A percentile compares a stretch with the other conserved stretches of the same genome.
Conservation (phyloP, 2,888 invertebrate species). For the Microplitis deprimator region DNA sequence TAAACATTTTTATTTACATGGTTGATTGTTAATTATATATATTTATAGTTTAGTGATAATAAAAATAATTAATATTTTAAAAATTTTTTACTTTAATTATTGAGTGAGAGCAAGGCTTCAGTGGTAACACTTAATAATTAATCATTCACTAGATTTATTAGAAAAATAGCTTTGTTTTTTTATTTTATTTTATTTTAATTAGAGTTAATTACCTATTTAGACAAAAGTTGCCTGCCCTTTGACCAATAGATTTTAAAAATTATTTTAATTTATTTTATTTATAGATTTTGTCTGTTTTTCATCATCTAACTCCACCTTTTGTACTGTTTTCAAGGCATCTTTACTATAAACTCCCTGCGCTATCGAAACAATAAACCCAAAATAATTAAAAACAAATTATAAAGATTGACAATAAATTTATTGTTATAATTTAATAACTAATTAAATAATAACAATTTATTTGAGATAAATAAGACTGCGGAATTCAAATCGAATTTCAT, state of each 20-base stretch:
- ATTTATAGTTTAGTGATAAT: background rate
- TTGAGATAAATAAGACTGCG: too few species aligned
- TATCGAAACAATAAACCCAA: slow-evolving; percentile 32
- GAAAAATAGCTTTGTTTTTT: slow-evolving; percentile 60
- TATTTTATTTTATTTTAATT: background rate
- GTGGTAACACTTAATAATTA: slow-evolving; percentile 68
- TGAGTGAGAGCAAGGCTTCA: slow-evolving; percentile 71
- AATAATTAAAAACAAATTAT: background rate
- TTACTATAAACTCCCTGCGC: slow-evolving; percentile 68
- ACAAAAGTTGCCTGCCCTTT: slow-evolving; percentile 71
- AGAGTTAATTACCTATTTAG: slow-evolving; percentile 63
- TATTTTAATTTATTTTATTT: slow-evolving; percentile 36
- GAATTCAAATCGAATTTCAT: background rate
- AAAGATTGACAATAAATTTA: background rate
- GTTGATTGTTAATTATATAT: slow-evolving; percentile 9
- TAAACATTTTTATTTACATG: background rate
- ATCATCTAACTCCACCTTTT: slow-evolving; percentile 56
- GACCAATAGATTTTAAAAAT: slow-evolving; percentile 57
- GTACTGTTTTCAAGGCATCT: slow-evolving; percentile 73
- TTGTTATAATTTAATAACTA: background rate
- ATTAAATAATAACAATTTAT: slow-evolving; percentile 1
- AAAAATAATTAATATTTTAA: slow-evolving; percentile 28
- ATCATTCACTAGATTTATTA: slow-evolving; percentile 64
- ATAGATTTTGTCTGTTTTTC: slow-evolving; percentile 41
- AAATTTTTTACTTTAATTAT: slow-evolving; percentile 49